Conservation (phyloP, 2,888 invertebrate species). For the Odontothrips loti region DNA sequence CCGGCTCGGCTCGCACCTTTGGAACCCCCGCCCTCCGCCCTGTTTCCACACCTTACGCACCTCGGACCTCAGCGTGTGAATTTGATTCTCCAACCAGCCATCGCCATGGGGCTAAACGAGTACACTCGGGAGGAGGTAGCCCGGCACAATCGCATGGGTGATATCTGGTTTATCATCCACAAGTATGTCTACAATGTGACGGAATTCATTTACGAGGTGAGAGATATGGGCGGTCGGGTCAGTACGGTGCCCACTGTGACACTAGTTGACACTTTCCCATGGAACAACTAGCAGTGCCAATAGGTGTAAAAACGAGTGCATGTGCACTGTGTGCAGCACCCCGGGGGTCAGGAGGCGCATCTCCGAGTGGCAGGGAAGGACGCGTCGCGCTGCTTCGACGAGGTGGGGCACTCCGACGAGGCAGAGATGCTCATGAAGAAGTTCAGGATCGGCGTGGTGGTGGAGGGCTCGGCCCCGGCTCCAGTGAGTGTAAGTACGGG, state of each 20-base stretch:
- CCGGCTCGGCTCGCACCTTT: neutral
- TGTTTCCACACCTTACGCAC: neutral
- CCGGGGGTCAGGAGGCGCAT: constrained; percentile 40
- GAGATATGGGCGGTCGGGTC: neutral
- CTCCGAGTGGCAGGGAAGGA: constrained; percentile 38
- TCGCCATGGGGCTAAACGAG: neutral
- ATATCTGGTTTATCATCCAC: constrained; percentile 15
- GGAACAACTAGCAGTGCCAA: too few relatives aligned
- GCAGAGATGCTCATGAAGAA: constrained; percentile 39
- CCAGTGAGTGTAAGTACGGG: neutral
- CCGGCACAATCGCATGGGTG: constrained; percentile 2
- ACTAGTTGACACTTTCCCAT: too few relatives aligned
- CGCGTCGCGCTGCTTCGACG: constrained; percentile 40
- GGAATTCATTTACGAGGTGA: constrained; percentile 15
- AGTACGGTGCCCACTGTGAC: too few relatives aligned
- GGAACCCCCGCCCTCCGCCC: neutral
- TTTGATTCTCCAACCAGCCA: neutral
- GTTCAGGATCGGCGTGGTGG: constrained; percentile 38
- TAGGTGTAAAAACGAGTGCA: too few relatives aligned
- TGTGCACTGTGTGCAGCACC: constrained; percentile 37
- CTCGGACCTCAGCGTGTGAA: neutral
- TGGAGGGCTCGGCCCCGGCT: constrained; percentile 31
- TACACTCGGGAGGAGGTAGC: constrained; percentile 3
- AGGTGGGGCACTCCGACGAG: constrained; percentile 40
- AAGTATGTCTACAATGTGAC: constrained; percentile 9